phyloP scores from a whole-genome alignment of 1,140 invertebrate genomes.

The Contarinia nasturtii region DNA sequence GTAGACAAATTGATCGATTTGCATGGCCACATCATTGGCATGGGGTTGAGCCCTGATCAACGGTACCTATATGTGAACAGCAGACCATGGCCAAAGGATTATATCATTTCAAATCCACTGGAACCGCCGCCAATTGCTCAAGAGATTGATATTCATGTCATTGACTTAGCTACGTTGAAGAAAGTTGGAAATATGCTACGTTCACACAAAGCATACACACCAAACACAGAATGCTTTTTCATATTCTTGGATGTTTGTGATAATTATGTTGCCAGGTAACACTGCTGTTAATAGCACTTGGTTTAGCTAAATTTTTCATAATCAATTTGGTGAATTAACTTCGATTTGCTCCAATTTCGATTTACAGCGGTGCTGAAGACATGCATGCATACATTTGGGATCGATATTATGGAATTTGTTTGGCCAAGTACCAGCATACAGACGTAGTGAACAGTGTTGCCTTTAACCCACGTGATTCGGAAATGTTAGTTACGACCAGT shows the following conservation, averaged over 20 bases:
- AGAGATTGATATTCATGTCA: conserved; percentile 80
- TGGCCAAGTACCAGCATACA: conserved; percentile 55
- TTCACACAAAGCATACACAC: conserved; percentile 69
- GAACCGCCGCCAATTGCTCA: conserved; percentile 76
- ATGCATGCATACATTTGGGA: conserved; percentile 75
- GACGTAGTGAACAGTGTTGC: conserved; percentile 79
- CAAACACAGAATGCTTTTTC: conserved; percentile 77
- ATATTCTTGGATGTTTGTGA: conserved; percentile 75
- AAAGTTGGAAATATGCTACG: conserved; percentile 67
- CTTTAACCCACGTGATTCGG: conserved; percentile 63
- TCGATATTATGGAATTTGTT: conserved; percentile 61
- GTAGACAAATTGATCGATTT: conserved; percentile 72
- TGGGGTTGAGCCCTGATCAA: conserved; percentile 73
- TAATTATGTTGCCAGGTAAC: conserved; percentile 69
- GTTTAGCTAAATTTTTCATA: conserved; percentile 1
- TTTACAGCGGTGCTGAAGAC: conserved; percentile 66
- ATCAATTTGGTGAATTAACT: conserved; percentile 1
- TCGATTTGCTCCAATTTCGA: conserved; percentile 4
- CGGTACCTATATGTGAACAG: conserved; percentile 74
- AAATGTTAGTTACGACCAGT: conserved; percentile 73
- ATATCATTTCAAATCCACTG: conserved; percentile 56
- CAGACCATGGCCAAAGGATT: conserved; percentile 66
- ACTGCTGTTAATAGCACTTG: too few species aligned
- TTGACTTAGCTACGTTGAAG: conserved; percentile 59
- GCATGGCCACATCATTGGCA: conserved; percentile 77